phyloP scores from a whole-genome alignment of 2,888 invertebrate species.

The Tridacna crocea region DNA sequence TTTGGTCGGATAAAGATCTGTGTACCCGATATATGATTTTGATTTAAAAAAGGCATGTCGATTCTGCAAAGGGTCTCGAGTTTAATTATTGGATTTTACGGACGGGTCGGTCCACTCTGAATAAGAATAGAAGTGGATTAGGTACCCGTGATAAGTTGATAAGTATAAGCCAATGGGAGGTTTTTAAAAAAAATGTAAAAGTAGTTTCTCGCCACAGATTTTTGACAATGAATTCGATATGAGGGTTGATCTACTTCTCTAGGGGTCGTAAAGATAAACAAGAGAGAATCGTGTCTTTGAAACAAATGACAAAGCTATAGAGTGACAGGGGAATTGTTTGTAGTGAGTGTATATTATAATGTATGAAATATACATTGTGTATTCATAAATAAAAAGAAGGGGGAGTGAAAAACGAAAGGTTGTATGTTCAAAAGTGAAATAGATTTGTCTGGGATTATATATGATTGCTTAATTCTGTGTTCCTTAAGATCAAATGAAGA shows the following conservation, averaged over 20 bases:
- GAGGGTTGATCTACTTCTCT: no score
- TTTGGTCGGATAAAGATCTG: no score
- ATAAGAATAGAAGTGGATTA: constrained; percentile 30
- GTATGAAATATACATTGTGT: constrained; percentile 20
- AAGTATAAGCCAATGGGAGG: background rate
- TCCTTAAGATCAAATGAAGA: no score
- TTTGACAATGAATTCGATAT: no score
- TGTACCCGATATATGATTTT: no score
- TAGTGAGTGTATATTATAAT: no score
- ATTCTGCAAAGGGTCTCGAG: constrained; percentile 10
- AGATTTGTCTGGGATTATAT: background rate
- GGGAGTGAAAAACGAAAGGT: constrained; percentile 25
- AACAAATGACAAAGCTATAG: no score
- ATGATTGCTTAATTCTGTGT: background rate
- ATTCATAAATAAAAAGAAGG: constrained; percentile 2
- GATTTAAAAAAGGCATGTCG: background rate
- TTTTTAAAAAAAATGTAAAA: background rate
- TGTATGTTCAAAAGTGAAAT: constrained; percentile 7
- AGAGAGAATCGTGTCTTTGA: no score
- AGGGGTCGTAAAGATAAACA: no score
- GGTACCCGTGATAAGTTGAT: constrained; percentile 25
- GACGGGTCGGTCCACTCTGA: constrained; percentile 34
- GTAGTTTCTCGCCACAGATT: no score
- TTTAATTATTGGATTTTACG: constrained; percentile 26
- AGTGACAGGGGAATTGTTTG: no score